Conservation (phyloP, 1,140 invertebrate genomes). For the Anastrepha ludens region DNA sequence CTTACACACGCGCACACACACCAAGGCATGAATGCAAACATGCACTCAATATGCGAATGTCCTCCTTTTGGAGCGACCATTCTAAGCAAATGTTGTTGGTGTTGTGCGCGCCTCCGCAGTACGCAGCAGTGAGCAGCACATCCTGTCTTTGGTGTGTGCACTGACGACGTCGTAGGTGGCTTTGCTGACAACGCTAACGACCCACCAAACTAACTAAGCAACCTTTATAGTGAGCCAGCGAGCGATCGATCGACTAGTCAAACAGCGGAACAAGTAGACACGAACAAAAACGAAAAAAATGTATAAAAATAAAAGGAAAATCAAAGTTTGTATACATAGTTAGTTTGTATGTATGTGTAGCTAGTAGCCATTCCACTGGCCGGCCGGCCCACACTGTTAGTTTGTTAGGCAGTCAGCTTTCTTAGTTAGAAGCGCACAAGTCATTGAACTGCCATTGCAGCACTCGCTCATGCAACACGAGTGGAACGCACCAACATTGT, state of each 20-base stretch:
- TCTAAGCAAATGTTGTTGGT: neutral
- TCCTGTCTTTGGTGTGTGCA: neutral
- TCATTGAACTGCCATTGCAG: slow-evolving; percentile 28
- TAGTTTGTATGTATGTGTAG: neutral
- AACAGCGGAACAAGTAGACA: slow-evolving; percentile 30
- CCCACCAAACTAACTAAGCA: slow-evolving; percentile 28
- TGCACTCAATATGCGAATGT: neutral
- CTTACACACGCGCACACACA: neutral
- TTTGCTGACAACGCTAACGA: slow-evolving; percentile 18
- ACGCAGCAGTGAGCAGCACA: slow-evolving; percentile 1
- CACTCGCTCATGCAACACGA: slow-evolving; percentile 31
- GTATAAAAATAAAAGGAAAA: neutral
- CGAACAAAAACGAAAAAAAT: neutral
- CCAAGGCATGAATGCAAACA: neutral
- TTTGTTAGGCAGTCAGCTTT: slow-evolving; percentile 49
- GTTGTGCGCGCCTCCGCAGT: slow-evolving; percentile 37
- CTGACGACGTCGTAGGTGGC: slow-evolving; percentile 28
- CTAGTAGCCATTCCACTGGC: slow-evolving; percentile 15
- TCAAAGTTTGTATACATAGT: neutral
- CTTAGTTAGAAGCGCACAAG: slow-evolving; percentile 48
- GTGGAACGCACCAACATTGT: slow-evolving; percentile 16
- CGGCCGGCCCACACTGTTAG: neutral
- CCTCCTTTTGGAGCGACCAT: neutral
- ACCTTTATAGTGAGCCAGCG: neutral
- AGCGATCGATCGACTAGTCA: slow-evolving; percentile 2